phyloP scores from a whole-genome alignment of 2,888 invertebrate genomes.

The Drosophila pegasa region DNA sequence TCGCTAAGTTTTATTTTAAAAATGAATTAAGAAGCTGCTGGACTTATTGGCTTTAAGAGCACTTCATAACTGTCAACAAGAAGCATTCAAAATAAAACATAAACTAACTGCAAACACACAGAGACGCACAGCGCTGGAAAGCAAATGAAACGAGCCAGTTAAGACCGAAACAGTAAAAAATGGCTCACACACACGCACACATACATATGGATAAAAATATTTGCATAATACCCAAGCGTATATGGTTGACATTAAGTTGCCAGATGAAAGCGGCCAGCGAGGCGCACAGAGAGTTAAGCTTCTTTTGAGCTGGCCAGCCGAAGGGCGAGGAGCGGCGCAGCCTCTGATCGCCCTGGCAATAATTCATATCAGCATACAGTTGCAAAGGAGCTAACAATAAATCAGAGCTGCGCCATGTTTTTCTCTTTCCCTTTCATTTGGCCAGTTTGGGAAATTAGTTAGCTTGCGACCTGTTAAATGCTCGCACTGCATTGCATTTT shows the following conservation, averaged over 20 bases:
- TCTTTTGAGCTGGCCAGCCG: conserved; percentile 24
- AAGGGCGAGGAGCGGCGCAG: conserved; percentile 2
- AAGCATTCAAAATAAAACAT: conserved; percentile 16
- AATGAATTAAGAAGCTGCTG: background rate
- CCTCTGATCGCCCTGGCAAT: conserved; percentile 36
- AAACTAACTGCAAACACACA: conserved; percentile 13
- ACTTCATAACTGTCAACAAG: conserved; percentile 51
- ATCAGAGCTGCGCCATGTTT: conserved; percentile 44
- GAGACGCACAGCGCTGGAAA: conserved; percentile 11
- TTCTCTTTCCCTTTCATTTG: no score
- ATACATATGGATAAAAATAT: conserved; percentile 19
- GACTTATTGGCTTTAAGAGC: conserved; percentile 54
- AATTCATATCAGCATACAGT: conserved; percentile 43
- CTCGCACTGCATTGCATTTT: conserved; percentile 32
- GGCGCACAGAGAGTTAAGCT: conserved; percentile 33
- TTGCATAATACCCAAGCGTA: conserved; percentile 54
- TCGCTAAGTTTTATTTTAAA: conserved; percentile 2
- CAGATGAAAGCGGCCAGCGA: conserved; percentile 31
- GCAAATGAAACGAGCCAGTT: conserved; percentile 26
- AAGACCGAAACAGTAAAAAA: conserved; percentile 10
- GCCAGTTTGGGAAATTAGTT: conserved; percentile 45
- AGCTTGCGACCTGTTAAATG: conserved; percentile 45
- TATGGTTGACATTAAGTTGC: conserved; percentile 57
- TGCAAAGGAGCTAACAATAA: conserved; percentile 39
- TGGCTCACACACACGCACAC: conserved; percentile 1